Base-by-base conservation (phyloP, 2,888 invertebrate species). In the Tachina grossa region DNA sequence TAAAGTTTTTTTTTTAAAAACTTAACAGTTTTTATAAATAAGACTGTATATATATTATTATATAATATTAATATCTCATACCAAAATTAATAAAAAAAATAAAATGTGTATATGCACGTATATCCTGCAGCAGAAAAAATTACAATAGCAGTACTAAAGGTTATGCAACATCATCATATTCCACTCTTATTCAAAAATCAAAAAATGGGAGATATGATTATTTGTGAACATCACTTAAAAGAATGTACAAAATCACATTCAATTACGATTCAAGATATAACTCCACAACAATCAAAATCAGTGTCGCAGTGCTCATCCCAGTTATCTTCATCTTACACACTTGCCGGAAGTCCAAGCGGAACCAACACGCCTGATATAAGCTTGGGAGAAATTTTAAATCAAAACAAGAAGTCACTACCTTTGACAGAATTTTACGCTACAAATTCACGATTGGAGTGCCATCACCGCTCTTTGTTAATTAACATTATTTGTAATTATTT, bases 401-500 rank as follows among this genome's bases (percentile, higher is more conserved):
- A 22, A 22, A 22, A 22, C 22, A 22, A 22, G 22, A 22, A 22
- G 53, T 53, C 53, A 5, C 53, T 16, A 19, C 16, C 47, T 9
- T 13, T 47, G 47, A 47, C 14, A 13, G 47, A 47, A 10, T 47
- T 13, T 47, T 47, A 47, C 55, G 22, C 22, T 16, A 4, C 8
- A 55, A 55, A 55, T 55, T 55, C 19, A 9, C 55, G 55, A 55
- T 55, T 55, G 1, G 19, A 55, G 55, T 55, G 55, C 22, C 55
- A 55, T 55, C 55, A 19, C 55, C 55, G 55, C 55, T 55, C 55
- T 22, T 55, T 22, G 16, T 55, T 55, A 55, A 55, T 55, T 9
- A 55, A 55, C 55, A 19, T 55, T 55, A 55, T 55, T 55, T 55
- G 55, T 16, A 9, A 55, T 19, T 55, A 55, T 55, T 55, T 55